Percentiles rank a stretch among this genome's conserved stretches.
Conservation (phyloP, 1,140 invertebrate genomes). For the Limonius californicus region DNA sequence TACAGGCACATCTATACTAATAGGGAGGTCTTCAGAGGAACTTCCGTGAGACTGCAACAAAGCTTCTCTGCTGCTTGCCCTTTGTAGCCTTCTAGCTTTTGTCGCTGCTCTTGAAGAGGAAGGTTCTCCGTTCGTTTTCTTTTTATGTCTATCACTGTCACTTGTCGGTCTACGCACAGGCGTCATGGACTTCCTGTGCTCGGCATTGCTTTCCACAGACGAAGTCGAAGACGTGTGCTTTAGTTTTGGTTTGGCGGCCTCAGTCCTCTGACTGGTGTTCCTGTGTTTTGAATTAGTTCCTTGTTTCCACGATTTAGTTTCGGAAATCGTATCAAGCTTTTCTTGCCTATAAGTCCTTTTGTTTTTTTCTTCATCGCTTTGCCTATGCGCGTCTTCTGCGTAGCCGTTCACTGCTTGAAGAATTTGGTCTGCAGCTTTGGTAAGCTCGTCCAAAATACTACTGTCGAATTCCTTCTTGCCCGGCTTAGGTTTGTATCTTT, state of each 20-base stretch:
- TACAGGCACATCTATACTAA: constrained; percentile 39
- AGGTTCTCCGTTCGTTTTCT: constrained; percentile 10
- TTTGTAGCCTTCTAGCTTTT: constrained; percentile 48
- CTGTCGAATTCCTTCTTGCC: constrained; percentile 38
- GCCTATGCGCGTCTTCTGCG: constrained; percentile 44
- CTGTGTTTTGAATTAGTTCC: constrained; percentile 26
- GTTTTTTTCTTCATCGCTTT: constrained; percentile 29
- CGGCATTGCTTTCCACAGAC: constrained; percentile 47
- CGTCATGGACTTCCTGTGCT: constrained; percentile 23
- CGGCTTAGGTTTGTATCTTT: constrained; percentile 21
- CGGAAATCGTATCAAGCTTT: constrained; percentile 48
- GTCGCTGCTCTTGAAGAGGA: constrained; percentile 24
- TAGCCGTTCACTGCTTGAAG: constrained; percentile 53
- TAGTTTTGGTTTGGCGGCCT: constrained; percentile 25
- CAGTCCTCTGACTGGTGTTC: constrained; percentile 22
- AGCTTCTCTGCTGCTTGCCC: constrained; percentile 50
- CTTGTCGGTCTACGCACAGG: constrained; percentile 17
- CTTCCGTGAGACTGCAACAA: constrained; percentile 48
- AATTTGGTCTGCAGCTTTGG: constrained; percentile 53
- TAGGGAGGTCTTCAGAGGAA: constrained; percentile 50
- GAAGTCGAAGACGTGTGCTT: constrained; percentile 45
- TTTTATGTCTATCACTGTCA: constrained; percentile 20
- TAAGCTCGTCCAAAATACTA: constrained; percentile 51
- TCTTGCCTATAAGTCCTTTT: constrained; percentile 21
- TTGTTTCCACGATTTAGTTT: constrained; percentile 46